Evolutionary conservation across 2,888 invertebrate species (phyloP), one percentile per base, ranked within the genome.

Genomic region (Tortrix viridana): DNA sequence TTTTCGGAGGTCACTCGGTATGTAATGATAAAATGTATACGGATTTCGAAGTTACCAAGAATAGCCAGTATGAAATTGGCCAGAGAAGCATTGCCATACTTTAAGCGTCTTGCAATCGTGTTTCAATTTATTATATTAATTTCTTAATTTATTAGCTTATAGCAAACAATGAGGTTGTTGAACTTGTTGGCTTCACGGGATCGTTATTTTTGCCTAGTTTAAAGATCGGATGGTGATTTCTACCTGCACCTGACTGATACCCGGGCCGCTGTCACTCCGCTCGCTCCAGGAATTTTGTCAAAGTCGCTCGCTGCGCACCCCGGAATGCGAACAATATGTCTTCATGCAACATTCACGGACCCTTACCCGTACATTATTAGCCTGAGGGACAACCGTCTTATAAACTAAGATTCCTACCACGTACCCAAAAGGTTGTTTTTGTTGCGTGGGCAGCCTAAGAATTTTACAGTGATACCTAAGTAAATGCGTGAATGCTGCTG

Each of bases 271-370:
- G 74, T 76, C 74, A 67, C 68, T 73, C 67, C 67, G 67, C 63
- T 69, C 71, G 69, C 59, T 67, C 72, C 67, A 68, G 74, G 79
- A 79, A 77, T 82, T 81, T 78, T 75, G 86, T 89, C 85, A 87
- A 85, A 84, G 86, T 86, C 82, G 74, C 69, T 71, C 73, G 74
- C 71, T 73, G 73, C 76, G 74, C 68, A 72, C 75, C 71, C 73
- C 72, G 79, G 79, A 81, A 81, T 82, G 81, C 75, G 79, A 71
- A 81, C 82, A 81, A 86, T 87, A 86, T 80, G 74, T 87, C 86
- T 88, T 84, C 84, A 82, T 85, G 79, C 77, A 82, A 83, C 82
- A 84, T 86, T 84, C 82, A 82, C 81, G 82, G 80, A 75, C 72
- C 80, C 73, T 71, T 77, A 76, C 77, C 75, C 76, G 74, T 73